These are phyloP conservation scores for Athripsodes cinereus DNA, from an alignment of 2,888 invertebrate genomes.

Conservation along the genomic window DNA sequence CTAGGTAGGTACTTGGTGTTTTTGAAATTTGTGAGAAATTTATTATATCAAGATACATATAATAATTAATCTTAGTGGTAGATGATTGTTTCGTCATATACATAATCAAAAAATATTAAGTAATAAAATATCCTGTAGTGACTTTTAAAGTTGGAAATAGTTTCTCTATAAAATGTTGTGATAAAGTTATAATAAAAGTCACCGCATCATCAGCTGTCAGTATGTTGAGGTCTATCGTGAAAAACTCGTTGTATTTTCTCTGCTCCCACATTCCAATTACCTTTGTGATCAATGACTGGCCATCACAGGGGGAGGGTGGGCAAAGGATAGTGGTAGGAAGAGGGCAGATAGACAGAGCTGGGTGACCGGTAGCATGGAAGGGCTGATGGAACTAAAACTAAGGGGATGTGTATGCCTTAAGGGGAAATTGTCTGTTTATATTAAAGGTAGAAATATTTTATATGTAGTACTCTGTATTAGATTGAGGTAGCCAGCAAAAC, in stretches of 20 bases:
- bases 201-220: neutral
- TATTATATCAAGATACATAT: no score
- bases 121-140: no score
- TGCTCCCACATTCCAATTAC: constrained; percentile 24
- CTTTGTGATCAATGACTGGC: constrained; percentile 21
- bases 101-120: no score
- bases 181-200: neutral
- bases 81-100: no score
- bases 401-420: neutral
- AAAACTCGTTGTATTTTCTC: constrained; percentile 7
- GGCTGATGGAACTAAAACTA: neutral
- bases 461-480: no score
- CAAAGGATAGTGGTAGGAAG: neutral
- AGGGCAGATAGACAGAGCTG: neutral
- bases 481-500: no score
- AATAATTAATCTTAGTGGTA: no score
- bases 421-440: no score
- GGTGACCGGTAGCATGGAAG: neutral
- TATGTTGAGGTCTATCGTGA: constrained; percentile 1
- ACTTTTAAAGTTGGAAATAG: neutral
- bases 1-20: no score
- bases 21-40: no score
- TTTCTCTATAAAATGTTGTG: neutral
- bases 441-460: no score
- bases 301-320: constrained; percentile 4